phyloP scores from a whole-genome alignment of 2,797 vertebrate species.

The Cottoperca gobio region DNA sequence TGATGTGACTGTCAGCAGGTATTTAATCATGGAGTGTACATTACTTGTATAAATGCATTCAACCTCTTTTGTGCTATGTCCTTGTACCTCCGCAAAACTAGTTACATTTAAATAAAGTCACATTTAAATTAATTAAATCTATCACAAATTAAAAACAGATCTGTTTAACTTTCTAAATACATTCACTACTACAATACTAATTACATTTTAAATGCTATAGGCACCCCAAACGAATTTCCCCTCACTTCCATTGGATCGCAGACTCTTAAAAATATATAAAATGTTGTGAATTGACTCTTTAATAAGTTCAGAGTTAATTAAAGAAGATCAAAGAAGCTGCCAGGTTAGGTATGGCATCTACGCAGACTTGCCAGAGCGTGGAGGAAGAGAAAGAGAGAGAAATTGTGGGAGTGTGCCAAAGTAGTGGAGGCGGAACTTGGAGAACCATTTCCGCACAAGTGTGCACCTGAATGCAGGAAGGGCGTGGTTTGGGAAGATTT shows the following conservation, averaged over 20 bases:
- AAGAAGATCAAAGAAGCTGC: background rate
- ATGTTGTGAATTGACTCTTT: background rate
- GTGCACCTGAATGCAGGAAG: background rate
- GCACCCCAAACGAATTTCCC: background rate
- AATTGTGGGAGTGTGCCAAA: background rate
- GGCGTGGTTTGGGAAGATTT: background rate
- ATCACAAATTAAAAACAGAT: background rate
- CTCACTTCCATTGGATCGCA: background rate
- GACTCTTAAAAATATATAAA: no score
- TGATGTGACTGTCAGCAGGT: background rate
- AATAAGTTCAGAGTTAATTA: background rate
- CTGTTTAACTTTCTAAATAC: background rate
- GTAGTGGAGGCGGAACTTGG: background rate
- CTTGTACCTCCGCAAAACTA: background rate
- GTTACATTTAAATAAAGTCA: background rate
- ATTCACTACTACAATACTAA: background rate
- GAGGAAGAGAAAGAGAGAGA: background rate
- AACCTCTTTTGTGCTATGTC: background rate
- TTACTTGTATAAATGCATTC: background rate
- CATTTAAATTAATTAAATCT: background rate
- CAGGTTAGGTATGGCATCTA: no score
- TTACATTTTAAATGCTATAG: background rate
- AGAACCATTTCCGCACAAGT: conserved; percentile 2
- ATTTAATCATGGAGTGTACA: background rate
- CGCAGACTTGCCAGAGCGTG: background rate